These are phyloP conservation scores for Latrodectus hesperus DNA, from an alignment of 2,888 invertebrate genomes.

Conservation along the genomic window DNA sequence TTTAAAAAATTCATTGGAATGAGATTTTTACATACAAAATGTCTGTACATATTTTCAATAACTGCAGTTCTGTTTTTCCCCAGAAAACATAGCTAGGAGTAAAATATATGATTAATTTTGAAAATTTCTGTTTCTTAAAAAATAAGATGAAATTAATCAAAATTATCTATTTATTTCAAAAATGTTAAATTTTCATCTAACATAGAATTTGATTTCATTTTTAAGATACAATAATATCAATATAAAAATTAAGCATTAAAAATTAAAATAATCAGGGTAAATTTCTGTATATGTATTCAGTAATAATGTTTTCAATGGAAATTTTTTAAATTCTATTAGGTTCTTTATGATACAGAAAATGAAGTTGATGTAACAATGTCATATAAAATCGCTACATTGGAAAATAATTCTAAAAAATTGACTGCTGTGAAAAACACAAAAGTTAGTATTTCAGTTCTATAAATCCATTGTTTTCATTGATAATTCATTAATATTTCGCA, in stretches of 20 bases:
- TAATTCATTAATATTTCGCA: background rate
- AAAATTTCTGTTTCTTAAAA: too few relatives aligned
- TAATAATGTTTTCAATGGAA: too few relatives aligned
- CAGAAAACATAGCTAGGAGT: too few relatives aligned
- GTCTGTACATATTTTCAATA: too few relatives aligned
- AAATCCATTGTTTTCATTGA: background rate
- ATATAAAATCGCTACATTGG: conserved; percentile 20
- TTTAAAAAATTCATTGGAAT: too few relatives aligned
- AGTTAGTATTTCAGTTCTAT: background rate
- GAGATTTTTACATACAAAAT: too few relatives aligned
- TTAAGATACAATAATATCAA: too few relatives aligned
- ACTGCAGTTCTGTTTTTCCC: too few relatives aligned
- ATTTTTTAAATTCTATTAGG: conserved; percentile 4
- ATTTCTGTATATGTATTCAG: too few relatives aligned
- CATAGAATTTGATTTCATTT: background rate
- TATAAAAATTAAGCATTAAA: too few relatives aligned
- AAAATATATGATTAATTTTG: too few relatives aligned
- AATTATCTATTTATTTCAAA: background rate
- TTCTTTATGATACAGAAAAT: conserved; percentile 8
- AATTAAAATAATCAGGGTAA: too few relatives aligned
- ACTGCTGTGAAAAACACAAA: background rate
- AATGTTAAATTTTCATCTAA: background rate
- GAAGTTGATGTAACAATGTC: conserved; percentile 31
- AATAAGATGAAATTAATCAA: background rate
- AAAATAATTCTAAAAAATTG: background rate